Conservation (phyloP, 2,797 vertebrate species). For the Sardinella longiceps region DNA sequence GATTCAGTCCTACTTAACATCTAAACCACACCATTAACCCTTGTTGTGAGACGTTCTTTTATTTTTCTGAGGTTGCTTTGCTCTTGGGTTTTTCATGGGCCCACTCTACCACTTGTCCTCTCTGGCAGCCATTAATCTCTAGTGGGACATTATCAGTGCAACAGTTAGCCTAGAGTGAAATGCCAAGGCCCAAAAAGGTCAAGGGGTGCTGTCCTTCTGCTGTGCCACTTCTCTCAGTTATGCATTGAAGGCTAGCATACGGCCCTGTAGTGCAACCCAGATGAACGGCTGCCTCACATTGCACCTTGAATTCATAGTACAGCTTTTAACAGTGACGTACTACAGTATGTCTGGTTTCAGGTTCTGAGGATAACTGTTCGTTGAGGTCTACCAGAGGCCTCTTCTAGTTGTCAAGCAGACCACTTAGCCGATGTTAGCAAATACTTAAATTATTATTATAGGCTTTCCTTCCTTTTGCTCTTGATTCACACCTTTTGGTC, state of each 20-base stretch:
- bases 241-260: neutral
- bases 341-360: neutral
- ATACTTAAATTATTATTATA: neutral
- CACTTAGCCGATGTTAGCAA: constrained; percentile 4
- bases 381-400: neutral
- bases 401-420: constrained; percentile 16
- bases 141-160: constrained; percentile 23
- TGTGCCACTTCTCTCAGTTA: constrained; percentile 16
- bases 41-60: neutral
- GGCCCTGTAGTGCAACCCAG: neutral
- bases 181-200: constrained; percentile 28
- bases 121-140: neutral
- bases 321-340: neutral
- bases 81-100: neutral
- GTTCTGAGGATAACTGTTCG: neutral
- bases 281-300: neutral
- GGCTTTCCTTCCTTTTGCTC: neutral
- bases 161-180: constrained; percentile 29
- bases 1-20: neutral
- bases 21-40: neutral
- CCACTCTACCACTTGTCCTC: neutral
- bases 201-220: constrained; percentile 25
- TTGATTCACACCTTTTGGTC: neutral
- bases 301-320: neutral
- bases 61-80: neutral